Percentiles rank a stretch among this genome's conserved stretches.
Evolutionary conservation across 2,888 invertebrate genomes (phyloP).

Genomic region (Dryobotodes eremita): DNA sequence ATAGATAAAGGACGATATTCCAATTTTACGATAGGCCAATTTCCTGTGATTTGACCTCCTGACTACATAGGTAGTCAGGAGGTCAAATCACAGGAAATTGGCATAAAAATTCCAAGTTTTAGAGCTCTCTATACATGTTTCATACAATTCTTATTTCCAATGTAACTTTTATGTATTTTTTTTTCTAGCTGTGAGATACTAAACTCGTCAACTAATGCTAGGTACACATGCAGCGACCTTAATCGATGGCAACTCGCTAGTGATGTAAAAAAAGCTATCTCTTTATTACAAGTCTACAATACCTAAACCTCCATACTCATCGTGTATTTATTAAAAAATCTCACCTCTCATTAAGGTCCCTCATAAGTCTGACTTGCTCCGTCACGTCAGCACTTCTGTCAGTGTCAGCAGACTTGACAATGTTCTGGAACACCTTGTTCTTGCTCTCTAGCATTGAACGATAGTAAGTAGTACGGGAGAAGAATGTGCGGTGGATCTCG

Average conservation of each 20-base stretch:
- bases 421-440: conserved; percentile 97
- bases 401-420: conserved; percentile 94
- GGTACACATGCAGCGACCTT: background rate
- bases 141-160: background rate
- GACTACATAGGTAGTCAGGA: too few relatives aligned
- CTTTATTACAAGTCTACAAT: background rate
- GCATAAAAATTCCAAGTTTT: background rate
- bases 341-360: conserved; percentile 94
- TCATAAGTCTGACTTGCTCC: conserved; percentile 93
- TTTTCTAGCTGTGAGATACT: background rate
- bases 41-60: too few relatives aligned
- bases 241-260: background rate
- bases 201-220: background rate
- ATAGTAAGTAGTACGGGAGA: conserved; percentile 97
- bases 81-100: background rate
- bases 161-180: background rate
- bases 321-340: background rate
- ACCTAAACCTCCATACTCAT: background rate
- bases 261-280: background rate
- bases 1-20: too few relatives aligned
- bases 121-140: background rate
- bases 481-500: conserved; percentile 95
- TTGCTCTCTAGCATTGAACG: conserved; percentile 98
- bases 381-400: conserved; percentile 94
- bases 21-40: too few relatives aligned